Conservation (phyloP, 2,113 vertebrate species). For the Brachyhypopomus occidentalis region DNA sequence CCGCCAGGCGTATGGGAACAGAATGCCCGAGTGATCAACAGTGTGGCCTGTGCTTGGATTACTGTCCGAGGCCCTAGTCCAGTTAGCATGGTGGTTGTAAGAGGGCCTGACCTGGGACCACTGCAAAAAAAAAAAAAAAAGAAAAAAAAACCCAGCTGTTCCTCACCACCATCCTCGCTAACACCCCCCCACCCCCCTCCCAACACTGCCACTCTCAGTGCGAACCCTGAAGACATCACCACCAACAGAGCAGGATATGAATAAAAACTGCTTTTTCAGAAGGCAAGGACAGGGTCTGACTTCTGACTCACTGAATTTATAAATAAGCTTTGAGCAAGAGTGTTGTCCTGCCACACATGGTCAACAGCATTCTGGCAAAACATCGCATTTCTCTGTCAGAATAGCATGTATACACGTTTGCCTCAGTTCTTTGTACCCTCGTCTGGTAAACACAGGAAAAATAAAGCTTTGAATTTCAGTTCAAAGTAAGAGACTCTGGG, state of each 20-base stretch:
- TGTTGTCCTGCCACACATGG: constrained; percentile 4
- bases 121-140: constrained; percentile 22
- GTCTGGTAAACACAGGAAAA: constrained; percentile 53
- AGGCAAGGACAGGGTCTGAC: constrained; percentile 11
- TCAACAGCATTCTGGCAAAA: constrained; percentile 28
- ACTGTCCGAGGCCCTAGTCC: constrained; percentile 31
- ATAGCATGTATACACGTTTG: constrained; percentile 28
- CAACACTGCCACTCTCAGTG: not conserved
- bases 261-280: constrained; percentile 23
- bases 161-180: not conserved
- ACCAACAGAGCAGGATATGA: constrained; percentile 1
- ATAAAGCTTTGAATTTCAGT: constrained; percentile 55
- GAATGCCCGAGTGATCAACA: constrained; percentile 4
- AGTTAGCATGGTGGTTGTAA: constrained; percentile 36
- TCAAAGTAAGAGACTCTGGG: constrained; percentile 50
- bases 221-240: not conserved
- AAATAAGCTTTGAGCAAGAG: not conserved
- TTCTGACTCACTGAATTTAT: constrained; percentile 5
- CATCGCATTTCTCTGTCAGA: constrained; percentile 12
- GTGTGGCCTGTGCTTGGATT: constrained; percentile 11
- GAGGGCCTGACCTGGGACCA: constrained; percentile 36
- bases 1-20: constrained; percentile 21
- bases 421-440: constrained; percentile 38
- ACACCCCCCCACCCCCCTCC: not conserved
- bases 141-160: too few species aligned